Conservation (phyloP, 37 sponge, comb jelly and placozoan genomes). For the Aphrocallistes beatrix region DNA sequence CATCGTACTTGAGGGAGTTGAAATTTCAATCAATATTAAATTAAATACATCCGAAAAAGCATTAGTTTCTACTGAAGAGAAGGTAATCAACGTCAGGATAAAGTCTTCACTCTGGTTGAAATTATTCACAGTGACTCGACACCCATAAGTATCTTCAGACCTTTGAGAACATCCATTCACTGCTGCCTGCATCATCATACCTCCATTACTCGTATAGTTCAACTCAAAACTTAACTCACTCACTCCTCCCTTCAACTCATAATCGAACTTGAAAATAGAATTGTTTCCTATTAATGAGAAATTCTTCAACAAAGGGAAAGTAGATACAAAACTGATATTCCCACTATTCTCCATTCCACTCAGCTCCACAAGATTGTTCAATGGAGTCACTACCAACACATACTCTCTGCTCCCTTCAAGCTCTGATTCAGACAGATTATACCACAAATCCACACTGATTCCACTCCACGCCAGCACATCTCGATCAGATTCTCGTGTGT, state of each 20-base stretch:
- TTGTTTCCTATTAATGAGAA: too few species aligned
- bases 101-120: not conserved
- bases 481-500: not conserved
- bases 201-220: not conserved
- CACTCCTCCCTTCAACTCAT: not conserved
- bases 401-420: not conserved
- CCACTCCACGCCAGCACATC: not conserved
- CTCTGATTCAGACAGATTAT: not conserved
- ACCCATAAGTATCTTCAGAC: not conserved
- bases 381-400: not conserved
- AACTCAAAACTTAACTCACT: not conserved
- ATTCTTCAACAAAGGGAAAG: too few species aligned
- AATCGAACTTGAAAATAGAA: too few species aligned
- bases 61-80: not conserved
- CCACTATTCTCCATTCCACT: not conserved
- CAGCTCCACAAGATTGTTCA: not conserved
- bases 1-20: too few species aligned
- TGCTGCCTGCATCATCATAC: not conserved
- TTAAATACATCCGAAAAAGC: not conserved
- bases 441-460: not conserved
- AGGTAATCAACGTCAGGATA: not conserved
- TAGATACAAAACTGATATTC: not conserved
- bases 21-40: too few species aligned
- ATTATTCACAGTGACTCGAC: not conserved
- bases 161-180: not conserved